Conservation (phyloP, 2,888 invertebrate species). For the Zygogramma bicolorata region DNA sequence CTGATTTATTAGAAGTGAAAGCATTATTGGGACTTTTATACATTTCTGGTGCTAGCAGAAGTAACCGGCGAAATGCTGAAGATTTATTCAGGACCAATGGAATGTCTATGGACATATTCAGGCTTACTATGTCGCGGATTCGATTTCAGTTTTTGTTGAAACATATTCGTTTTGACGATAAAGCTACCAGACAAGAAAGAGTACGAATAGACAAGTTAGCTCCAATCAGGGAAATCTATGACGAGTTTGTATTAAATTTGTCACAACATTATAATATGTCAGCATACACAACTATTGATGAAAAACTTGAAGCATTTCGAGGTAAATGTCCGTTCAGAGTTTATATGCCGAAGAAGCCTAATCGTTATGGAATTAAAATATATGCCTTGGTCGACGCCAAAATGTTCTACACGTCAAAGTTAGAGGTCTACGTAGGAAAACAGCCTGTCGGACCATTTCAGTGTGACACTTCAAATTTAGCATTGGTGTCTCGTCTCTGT, state of each 20-base stretch:
- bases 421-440: conserved; percentile 41
- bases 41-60: conserved; percentile 18
- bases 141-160: conserved; percentile 14
- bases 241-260: conserved; percentile 5
- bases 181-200: conserved; percentile 20
- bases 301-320: conserved; percentile 34
- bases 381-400: conserved; percentile 39
- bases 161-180: too few species aligned
- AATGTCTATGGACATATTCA: conserved; percentile 14
- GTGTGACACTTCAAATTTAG: conserved; percentile 25
- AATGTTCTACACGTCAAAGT: conserved; percentile 35
- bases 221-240: background rate
- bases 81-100: conserved; percentile 20
- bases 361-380: too few species aligned
- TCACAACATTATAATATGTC: conserved; percentile 20
- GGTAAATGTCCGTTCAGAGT: conserved; percentile 37
- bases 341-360: conserved; percentile 21
- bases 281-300: conserved; percentile 38
- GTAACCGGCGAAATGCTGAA: conserved; percentile 14
- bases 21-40: conserved; percentile 9
- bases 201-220: conserved; percentile 12
- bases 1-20: background rate
- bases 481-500: conserved; percentile 32
- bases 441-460: conserved; percentile 46
- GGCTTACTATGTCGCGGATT: conserved; percentile 3